Evolutionary conservation across 2,888 invertebrate genomes (phyloP).

Genomic region (Hypercompe scribonia): DNA sequence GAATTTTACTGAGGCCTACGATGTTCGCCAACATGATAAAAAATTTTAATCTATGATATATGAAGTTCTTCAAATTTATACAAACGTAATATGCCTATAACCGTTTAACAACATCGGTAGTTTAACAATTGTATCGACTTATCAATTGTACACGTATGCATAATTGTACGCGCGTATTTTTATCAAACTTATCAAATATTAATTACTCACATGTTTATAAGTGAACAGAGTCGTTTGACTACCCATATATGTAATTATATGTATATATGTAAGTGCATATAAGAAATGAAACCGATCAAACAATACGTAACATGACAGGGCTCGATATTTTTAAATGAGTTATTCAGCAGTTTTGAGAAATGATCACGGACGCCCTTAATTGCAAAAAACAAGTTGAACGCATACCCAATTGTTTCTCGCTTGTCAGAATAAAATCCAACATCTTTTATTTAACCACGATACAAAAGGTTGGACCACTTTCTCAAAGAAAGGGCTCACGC

Average conservation of each 20-base stretch:
- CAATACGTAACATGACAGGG: slow-evolving; percentile 23
- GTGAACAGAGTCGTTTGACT: background rate
- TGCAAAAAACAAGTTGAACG: slow-evolving; percentile 52
- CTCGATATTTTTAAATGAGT: slow-evolving; percentile 23
- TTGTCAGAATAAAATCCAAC: slow-evolving; percentile 57
- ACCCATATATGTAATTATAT: background rate
- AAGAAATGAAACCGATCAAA: slow-evolving; percentile 2
- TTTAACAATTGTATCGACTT: background rate
- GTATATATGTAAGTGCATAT: slow-evolving; percentile 21
- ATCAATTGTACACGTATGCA: background rate
- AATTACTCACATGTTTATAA: background rate
- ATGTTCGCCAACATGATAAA: background rate
- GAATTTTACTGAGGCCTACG: too few species aligned
- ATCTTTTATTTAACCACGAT: slow-evolving; percentile 59
- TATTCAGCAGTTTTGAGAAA: slow-evolving; percentile 50
- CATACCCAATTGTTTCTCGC: slow-evolving; percentile 53
- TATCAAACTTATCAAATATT: background rate
- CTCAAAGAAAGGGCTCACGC: slow-evolving; percentile 56
- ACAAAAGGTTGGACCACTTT: slow-evolving; percentile 66
- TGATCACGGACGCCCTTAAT: slow-evolving; percentile 51
- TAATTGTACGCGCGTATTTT: background rate
- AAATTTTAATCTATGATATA: too few species aligned
- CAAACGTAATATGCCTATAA: background rate
- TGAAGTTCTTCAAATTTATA: too few species aligned
- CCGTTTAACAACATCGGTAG: background rate